Percentiles rank a stretch among this genome's conserved stretches.
phyloP scores from a whole-genome alignment of 2,113 vertebrate species.

The Thomomys bottae region DNA sequence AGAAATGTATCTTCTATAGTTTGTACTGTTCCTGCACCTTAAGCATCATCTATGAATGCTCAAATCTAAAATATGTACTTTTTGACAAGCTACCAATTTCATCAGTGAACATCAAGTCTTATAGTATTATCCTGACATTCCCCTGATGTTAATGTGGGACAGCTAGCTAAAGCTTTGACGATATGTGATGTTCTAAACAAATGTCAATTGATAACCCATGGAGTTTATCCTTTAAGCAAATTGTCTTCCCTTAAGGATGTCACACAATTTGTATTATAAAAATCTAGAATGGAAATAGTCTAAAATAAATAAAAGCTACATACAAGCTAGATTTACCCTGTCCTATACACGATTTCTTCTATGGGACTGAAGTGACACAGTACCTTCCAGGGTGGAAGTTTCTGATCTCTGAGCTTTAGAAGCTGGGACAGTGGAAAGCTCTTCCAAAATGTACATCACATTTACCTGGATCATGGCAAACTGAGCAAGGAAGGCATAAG shows the following conservation, averaged over 20 bases:
- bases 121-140: not conserved
- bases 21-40: not conserved
- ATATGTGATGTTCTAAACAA: constrained; percentile 25
- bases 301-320: not conserved
- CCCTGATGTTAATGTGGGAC: not conserved
- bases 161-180: not conserved
- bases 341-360: not conserved
- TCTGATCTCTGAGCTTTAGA: not conserved
- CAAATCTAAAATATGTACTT: not conserved
- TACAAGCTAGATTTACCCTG: not conserved
- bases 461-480: not conserved
- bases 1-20: not conserved
- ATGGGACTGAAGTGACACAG: not conserved
- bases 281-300: not conserved
- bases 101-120: not conserved
- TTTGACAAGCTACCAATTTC: not conserved
- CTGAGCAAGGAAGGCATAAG: not conserved
- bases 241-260: rapidly evolving
- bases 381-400: not conserved
- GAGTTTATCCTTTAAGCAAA: not conserved
- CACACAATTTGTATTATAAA: not conserved
- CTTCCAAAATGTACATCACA: not conserved
- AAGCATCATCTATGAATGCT: not conserved
- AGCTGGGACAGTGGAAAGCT: not conserved
- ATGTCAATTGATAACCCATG: not conserved